Base-by-base conservation (phyloP, 2,888 invertebrate species). In the Ditylenchus weischeri region DNA sequence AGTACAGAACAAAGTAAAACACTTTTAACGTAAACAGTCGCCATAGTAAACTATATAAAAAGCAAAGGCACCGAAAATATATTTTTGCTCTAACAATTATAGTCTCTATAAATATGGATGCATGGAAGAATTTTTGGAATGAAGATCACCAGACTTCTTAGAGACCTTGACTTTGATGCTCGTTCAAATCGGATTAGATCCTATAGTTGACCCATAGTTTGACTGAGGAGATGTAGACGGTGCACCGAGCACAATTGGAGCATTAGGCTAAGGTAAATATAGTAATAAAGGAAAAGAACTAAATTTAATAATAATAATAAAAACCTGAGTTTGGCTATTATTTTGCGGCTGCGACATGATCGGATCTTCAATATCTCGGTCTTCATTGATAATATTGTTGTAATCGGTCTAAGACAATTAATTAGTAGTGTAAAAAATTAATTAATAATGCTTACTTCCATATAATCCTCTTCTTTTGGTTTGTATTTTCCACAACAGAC, bases 401-500 rank as follows among this genome's bases (percentile, higher is more conserved):
- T 23, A 59, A 59, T 59, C 35, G 1, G 23, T 21, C 60, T 59
- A 49, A 59, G 19, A 48, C 2, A 2, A 21, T 13, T 5, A 8
- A 19, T 59, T 49, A 43, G 11, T 11, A 23, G 7, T 4, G 1
- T 7, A 23, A 54, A n/a, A 54, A 23, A 54, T 18, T n/a, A n/a
- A n/a, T 54, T 54, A 54, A 15, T 7, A 2, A 11, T 54, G 11
- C 4, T 11, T 29, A 54, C 54, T 7, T 54, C 54, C 23, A 54
- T 43, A 8, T 13, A 43, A 3, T 64, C 57, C 7, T 63, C 65
- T 21, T 66, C 49, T 21, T 36, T 43, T 18, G 68, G 68, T 11
- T 57, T 49, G 48, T 61, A 71, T 48, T 64, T 70, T 50, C 70
- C 70, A 49, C 70, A 70, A 49, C 70, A 71, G 58, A 70, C 54